Conservation (phyloP, 2,797 vertebrate genomes). For the Sarcoramphus papa region DNA sequence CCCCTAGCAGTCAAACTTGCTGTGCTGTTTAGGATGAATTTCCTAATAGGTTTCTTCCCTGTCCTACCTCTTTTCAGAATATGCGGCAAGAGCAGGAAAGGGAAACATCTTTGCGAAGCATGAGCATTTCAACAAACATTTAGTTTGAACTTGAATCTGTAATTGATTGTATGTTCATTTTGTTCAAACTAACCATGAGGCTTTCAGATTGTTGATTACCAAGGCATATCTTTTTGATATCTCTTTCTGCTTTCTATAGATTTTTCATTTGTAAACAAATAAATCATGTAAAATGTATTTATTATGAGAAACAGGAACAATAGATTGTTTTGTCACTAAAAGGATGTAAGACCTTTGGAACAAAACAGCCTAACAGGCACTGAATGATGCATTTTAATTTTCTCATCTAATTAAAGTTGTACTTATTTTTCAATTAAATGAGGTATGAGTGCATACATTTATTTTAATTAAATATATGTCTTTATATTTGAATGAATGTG, state of each 20-base stretch:
- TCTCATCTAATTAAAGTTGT: not conserved
- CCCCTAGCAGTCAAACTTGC: not conserved
- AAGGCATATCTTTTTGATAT: not conserved
- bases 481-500: not conserved
- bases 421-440: not conserved
- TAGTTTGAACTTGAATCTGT: not conserved
- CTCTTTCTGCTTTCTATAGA: not conserved
- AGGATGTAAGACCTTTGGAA: not conserved
- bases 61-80: not conserved
- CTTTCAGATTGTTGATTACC: not conserved
- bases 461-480: not conserved
- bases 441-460: not conserved
- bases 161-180: not conserved
- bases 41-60: not conserved
- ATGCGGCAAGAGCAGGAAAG: not conserved
- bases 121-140: not conserved
- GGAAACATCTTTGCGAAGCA: not conserved
- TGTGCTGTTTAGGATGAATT: not conserved
- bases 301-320: not conserved
- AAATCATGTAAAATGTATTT: not conserved
- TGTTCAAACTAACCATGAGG: not conserved
- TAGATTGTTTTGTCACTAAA: not conserved
- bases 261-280: not conserved
- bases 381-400: slow-evolving; percentile 17
- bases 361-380: not conserved